A percentile compares a stretch with the other conserved stretches of the same genome.
phyloP scores from a whole-genome alignment of 1,140 invertebrate genomes.

The Venustaconcha ellipsiformis region DNA sequence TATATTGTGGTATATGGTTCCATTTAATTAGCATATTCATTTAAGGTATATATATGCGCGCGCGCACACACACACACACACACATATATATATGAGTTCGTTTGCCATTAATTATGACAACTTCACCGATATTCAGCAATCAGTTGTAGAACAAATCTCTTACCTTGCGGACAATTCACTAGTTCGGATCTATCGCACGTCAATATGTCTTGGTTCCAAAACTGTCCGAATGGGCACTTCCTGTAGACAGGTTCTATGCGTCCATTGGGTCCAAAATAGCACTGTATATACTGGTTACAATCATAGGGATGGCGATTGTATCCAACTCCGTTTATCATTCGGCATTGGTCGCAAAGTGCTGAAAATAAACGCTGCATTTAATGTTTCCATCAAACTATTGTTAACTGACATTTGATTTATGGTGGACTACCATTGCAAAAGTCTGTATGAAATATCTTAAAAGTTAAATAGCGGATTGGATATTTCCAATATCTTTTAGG shows the following conservation, averaged over 20 bases:
- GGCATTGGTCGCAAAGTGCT: conserved; percentile 29
- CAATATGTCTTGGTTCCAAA: conserved; percentile 26
- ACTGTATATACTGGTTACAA: conserved; percentile 24
- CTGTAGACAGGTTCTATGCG: conserved; percentile 17
- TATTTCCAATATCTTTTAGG: no score
- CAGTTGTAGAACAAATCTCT: neutral
- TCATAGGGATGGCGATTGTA: conserved; percentile 22
- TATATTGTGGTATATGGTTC: no score
- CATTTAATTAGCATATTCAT: no score
- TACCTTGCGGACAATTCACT: conserved; percentile 18
- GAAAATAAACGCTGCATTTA: conserved; percentile 3
- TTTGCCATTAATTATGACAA: no score
- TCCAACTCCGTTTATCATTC: conserved; percentile 26
- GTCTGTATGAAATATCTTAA: no score
- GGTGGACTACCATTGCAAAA: no score
- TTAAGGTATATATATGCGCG: no score
- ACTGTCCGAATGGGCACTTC: conserved; percentile 27
- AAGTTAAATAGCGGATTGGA: no score
- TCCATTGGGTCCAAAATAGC: conserved; percentile 12
- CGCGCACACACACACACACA: no score
- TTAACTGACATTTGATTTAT: neutral
- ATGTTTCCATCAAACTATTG: neutral
- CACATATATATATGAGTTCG: no score
- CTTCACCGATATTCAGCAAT: no score
- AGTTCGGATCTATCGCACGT: conserved; percentile 18